A percentile compares a stretch with the other conserved stretches of the same genome.
These are phyloP conservation scores for Armadillidium nasatum DNA, from an alignment of 1,140 invertebrate species.

Conservation along the genomic window DNA sequence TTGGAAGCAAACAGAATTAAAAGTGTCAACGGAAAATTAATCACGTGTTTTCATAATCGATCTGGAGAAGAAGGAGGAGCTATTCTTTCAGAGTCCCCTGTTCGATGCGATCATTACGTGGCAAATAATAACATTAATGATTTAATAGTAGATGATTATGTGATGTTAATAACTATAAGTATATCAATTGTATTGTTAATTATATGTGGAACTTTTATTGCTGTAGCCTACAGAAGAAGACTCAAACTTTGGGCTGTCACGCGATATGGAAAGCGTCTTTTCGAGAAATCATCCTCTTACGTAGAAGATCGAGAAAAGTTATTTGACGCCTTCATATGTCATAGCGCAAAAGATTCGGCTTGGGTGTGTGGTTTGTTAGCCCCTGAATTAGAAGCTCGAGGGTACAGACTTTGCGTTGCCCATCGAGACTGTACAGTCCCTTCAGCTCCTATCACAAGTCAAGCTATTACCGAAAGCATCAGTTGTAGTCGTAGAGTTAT, in stretches of 20 bases:
- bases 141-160: constrained; percentile 45
- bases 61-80: constrained; percentile 37
- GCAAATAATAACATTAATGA: constrained; percentile 39
- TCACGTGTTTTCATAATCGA: constrained; percentile 40
- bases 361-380: constrained; percentile 80
- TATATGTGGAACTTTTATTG: constrained; percentile 40
- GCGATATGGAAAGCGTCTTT: constrained; percentile 47
- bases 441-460: constrained; percentile 33
- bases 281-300: constrained; percentile 40
- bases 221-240: constrained; percentile 47
- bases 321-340: constrained; percentile 85
- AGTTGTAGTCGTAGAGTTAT: constrained; percentile 69
- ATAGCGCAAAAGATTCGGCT: constrained; percentile 80
- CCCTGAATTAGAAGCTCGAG: constrained; percentile 66
- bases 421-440: constrained; percentile 62
- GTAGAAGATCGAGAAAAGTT: constrained; percentile 70
- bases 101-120: constrained; percentile 41
- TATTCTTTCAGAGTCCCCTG: constrained; percentile 37
- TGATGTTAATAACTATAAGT: constrained; percentile 45
- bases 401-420: constrained; percentile 73
- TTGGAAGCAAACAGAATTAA: constrained; percentile 43
- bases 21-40: not conserved
- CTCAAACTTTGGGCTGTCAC: constrained; percentile 44
- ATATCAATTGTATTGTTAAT: constrained; percentile 35
- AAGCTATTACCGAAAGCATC: constrained; percentile 41